These are phyloP conservation scores for Slavum lentiscoides DNA, from an alignment of 2,888 invertebrate genomes.

Conservation along the genomic window DNA sequence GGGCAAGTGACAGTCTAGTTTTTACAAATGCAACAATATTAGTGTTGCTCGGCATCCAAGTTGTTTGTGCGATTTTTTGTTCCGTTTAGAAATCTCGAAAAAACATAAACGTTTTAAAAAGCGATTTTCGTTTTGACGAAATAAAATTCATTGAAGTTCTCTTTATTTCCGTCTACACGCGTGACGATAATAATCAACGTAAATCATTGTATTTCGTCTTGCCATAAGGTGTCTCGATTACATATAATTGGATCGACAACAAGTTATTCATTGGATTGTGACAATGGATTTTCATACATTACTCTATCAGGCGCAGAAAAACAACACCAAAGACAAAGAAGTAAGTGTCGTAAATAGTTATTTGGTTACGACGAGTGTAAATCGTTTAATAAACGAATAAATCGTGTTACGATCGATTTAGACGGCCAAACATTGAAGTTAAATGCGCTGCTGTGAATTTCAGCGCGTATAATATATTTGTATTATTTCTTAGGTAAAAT, in stretches of 20 bases:
- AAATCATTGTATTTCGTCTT: background rate
- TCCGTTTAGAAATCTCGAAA: no score
- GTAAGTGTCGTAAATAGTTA: slow-evolving; percentile 56
- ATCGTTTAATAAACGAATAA: background rate
- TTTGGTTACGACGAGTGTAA: background rate
- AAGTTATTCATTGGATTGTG: background rate
- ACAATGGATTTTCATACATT: slow-evolving; percentile 69
- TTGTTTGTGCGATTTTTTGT: no score
- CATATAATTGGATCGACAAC: background rate
- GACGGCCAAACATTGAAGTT: background rate
- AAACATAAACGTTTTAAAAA: no score
- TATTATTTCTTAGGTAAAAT: slow-evolving; percentile 61
- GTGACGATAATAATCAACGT: no score
- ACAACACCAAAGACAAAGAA: slow-evolving; percentile 61
- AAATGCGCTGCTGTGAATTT: background rate
- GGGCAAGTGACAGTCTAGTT: no score
- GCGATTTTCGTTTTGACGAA: no score
- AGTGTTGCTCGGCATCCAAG: no score
- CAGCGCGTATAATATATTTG: background rate
- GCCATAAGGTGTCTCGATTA: background rate
- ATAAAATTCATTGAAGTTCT: background rate
- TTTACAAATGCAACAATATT: no score
- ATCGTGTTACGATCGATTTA: background rate
- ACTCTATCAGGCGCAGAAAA: slow-evolving; percentile 67
- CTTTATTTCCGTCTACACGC: background rate